phyloP scores from a whole-genome alignment of 2,113 vertebrate species.

The Cyanoderma ruficeps region DNA sequence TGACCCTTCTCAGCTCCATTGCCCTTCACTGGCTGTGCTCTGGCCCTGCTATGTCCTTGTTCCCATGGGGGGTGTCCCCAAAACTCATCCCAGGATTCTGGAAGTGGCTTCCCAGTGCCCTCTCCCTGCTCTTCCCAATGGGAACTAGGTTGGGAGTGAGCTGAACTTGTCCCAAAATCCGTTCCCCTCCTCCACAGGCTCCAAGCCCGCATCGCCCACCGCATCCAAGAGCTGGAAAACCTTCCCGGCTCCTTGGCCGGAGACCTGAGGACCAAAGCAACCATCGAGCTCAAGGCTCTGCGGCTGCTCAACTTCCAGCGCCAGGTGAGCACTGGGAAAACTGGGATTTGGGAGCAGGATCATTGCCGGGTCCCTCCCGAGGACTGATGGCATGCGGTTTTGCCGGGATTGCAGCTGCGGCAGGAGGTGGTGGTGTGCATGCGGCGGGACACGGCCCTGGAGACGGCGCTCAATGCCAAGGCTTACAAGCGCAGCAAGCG shows the following conservation, averaged over 20 bases:
- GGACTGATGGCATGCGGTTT: fast-evolving
- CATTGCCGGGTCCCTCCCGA: fast-evolving
- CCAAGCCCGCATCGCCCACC: constrained; percentile 92
- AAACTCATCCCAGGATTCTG: neutral
- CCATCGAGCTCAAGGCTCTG: constrained; percentile 95
- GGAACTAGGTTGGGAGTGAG: neutral
- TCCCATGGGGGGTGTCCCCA: neutral
- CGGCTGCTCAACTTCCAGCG: constrained; percentile 96
- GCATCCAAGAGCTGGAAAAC: constrained; percentile 96
- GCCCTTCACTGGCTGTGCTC: fast-evolving
- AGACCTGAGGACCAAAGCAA: constrained; percentile 95
- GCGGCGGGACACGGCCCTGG: constrained; percentile 92
- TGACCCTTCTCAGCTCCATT: fast-evolving
- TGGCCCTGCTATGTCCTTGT: neutral
- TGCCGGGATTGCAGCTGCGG: constrained; percentile 58
- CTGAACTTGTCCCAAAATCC: fast-evolving
- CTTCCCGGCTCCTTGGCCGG: constrained; percentile 92
- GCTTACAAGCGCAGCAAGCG: constrained; percentile 98
- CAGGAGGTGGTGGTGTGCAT: constrained; percentile 99
- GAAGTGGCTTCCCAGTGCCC: no score
- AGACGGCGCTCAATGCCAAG: constrained; percentile 94
- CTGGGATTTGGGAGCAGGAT: neutral
- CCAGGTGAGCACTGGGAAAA: constrained; percentile 75
- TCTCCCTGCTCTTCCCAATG: fast-evolving
- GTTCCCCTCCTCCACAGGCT: constrained; percentile 67